Base-by-base conservation (phyloP, 2,113 vertebrate genomes). In the Meriones unguiculatus region DNA sequence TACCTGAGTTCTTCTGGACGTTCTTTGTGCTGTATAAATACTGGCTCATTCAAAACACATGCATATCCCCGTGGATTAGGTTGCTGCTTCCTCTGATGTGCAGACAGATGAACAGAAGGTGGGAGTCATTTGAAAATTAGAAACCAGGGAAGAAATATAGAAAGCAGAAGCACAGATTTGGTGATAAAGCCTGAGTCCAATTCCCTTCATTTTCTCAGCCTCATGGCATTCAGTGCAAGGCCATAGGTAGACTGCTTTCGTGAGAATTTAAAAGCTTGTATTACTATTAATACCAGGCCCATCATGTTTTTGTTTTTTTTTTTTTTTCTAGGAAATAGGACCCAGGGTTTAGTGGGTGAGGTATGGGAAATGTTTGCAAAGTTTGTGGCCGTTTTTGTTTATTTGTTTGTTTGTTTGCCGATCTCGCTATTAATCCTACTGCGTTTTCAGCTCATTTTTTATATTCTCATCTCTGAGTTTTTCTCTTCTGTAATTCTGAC, bases 31-130 rank as follows among this genome's bases (percentile, higher is more conserved):
- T 96, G 32, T 92, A 86, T 95, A 96, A 98, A 97, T 96, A 93
- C 96, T 88, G 87, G 87, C 91, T 97, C 87, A 93, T 97, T 98
- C 95, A 96, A 96, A 95, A 80, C 95, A 89, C 95, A 91, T 86
- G 84, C 52, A 81, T 76, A 46, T 14, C 17, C 76, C 14, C 90
- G 54, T 95, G 90, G 89, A 93, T 96, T 95, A 75, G 35, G 52
- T 76, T 93, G 72, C 46, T 0, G 13, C 90, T 88, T 96, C 77
- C 69, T 70, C 67, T 88, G 67, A 96, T 93, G 91, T 94, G 35
- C 88, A 95, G 95, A 96, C 92, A 92, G 80, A 93, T 90, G 86
- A 97, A 94, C 54, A 95, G 95, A 95, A 76, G 75, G 52, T 67
- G 73, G 90, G 7, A 46, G 38, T n/a, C 52, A 95, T 75, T 75